Base-by-base conservation (phyloP, 2,888 invertebrate species). In the Ormyrus pomaceus region DNA sequence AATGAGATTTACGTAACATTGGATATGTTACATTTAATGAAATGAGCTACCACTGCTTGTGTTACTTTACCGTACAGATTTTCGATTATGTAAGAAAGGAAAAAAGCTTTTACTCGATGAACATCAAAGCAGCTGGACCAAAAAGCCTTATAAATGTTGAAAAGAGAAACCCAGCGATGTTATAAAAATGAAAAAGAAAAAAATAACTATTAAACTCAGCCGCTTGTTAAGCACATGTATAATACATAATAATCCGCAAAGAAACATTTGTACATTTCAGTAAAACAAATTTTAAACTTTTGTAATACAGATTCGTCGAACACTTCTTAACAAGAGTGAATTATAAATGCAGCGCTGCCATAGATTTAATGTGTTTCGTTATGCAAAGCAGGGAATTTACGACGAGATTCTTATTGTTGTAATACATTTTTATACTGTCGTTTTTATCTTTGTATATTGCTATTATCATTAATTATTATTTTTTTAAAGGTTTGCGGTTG, bases 181-280 rank as follows among this genome's bases (percentile, higher is more conserved):
- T 73, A 61, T 62, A 65, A 45, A 55, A 56, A 61, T 45, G 53
- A 75, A 56, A 55, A 19, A 11, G 11, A 45, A 45, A 19, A 50
- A 69, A 69, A 46, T 58, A 53, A 68, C 48, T 62, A 59, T 45
- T 62, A 77, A 77, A 55, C 78, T 82, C 80, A 87, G 87, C 85
- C 87, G 87, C 88, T 89, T 86, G 81, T 84, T 84, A 85, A 85
- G 87, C 87, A 86, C 87, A 87, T 79, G 73, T 83, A 82, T 83
- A 72, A 72, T 64, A 69, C 46, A 7, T 46, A 66, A 59, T 58
- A 71, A 55, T 55, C n/a, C 61, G 13, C n/a, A 58, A 56, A n/a
- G 65, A 74, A 34, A 69, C 45, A 76, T 64, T 58, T 64, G 64
- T 77, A 80, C 0, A 80, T 77, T 71, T 58, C 10, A 77, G 48